A percentile compares a stretch with the other conserved stretches of the same genome.
Conservation (phyloP, 1,140 invertebrate species). For the Tetranychus urticae region DNA sequence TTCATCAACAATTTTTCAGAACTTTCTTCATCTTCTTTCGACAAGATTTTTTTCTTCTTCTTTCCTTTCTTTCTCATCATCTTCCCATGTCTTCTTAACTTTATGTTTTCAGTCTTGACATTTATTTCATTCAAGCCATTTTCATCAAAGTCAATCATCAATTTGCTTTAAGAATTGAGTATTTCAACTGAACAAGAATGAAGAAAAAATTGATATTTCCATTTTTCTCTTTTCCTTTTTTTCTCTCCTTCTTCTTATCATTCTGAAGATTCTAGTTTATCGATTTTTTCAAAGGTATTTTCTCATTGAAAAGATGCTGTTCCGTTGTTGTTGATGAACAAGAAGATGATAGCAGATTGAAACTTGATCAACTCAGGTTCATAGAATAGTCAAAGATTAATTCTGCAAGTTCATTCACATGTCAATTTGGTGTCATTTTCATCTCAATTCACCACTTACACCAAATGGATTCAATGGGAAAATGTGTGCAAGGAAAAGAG, state of each 20-base stretch:
- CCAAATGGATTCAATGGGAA: too few relatives aligned
- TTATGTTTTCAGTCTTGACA: not conserved
- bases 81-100: too few relatives aligned
- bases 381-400: too few relatives aligned
- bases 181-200: not conserved
- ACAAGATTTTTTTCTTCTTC: too few relatives aligned
- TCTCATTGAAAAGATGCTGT: not conserved
- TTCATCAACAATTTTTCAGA: too few relatives aligned
- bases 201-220: not conserved
- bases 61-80: too few relatives aligned
- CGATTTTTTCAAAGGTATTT: not conserved
- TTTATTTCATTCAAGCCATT: not conserved
- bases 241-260: not conserved
- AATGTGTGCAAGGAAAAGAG: too few relatives aligned
- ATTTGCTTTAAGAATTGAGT: not conserved
- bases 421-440: too few relatives aligned
- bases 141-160: not conserved
- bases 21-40: too few relatives aligned
- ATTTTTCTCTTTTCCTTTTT: not conserved
- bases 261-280: not conserved
- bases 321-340: not conserved
- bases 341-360: not conserved
- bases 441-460: too few relatives aligned
- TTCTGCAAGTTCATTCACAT: too few relatives aligned
- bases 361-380: not conserved